A percentile compares a stretch with the other conserved stretches of the same genome.
These are phyloP conservation scores for Hypselothyrea guttata DNA, from an alignment of 2,888 invertebrate species.

Conservation along the genomic window DNA sequence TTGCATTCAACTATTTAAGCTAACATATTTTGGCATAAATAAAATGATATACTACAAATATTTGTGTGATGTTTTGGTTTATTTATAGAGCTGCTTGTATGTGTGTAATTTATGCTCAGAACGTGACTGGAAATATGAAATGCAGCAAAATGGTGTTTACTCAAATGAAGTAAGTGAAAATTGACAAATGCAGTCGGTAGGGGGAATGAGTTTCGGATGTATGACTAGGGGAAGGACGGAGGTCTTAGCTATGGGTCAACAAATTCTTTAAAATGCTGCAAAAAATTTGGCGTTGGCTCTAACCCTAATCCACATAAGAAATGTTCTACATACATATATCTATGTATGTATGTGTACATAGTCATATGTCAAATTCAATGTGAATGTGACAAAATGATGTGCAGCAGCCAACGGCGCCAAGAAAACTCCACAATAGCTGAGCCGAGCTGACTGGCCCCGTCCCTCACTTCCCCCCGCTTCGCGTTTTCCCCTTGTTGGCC, in stretches of 20 bases:
- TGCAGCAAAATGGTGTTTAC: constrained; percentile 71
- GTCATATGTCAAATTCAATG: constrained; percentile 69
- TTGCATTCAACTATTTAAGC: constrained; percentile 24
- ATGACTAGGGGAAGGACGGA: constrained; percentile 9
- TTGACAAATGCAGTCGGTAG: constrained; percentile 62
- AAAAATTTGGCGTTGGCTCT: constrained; percentile 57
- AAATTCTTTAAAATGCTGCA: constrained; percentile 50
- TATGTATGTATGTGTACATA: constrained; percentile 8
- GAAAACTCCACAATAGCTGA: constrained; percentile 45
- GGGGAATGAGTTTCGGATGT: neutral
- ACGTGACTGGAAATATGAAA: constrained; percentile 80
- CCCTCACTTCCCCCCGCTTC: constrained; percentile 11
- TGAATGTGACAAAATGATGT: constrained; percentile 60
- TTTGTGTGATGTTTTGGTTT: neutral
- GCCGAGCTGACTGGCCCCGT: constrained; percentile 5
- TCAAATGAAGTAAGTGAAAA: constrained; percentile 72
- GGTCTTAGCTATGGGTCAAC: constrained; percentile 34
- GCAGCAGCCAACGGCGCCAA: constrained; percentile 49
- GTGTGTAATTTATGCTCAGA: constrained; percentile 72
- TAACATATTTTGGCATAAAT: constrained; percentile 22
- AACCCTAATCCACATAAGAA: constrained; percentile 44
- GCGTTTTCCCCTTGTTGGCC: constrained; percentile 40
- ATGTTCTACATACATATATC: constrained; percentile 3
- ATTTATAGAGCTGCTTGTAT: constrained; percentile 13
- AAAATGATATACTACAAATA: constrained; percentile 27